These are phyloP conservation scores for Pseudoips prasinana DNA, from an alignment of 2,888 invertebrate species.

Conservation along the genomic window DNA sequence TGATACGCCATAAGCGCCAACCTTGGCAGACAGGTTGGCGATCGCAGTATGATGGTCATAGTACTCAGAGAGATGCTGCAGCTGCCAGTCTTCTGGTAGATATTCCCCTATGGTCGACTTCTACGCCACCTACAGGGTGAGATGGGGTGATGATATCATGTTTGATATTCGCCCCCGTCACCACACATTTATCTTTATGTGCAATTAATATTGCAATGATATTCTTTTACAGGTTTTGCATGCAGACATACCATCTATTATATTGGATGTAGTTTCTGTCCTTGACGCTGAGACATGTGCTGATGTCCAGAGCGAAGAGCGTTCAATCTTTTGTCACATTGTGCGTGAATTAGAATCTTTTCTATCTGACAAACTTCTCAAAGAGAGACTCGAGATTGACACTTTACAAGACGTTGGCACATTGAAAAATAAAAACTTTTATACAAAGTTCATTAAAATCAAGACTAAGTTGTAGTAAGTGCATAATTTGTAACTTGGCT, in stretches of 20 bases:
- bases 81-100: too few species aligned
- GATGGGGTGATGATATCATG: too few species aligned
- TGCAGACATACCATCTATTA: constrained; percentile 90
- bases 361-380: constrained; percentile 92
- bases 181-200: too few species aligned
- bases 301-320: constrained; percentile 86
- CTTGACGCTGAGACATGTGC: constrained; percentile 91
- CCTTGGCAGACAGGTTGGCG: too few species aligned
- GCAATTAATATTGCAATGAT: too few species aligned
- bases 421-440: constrained; percentile 93
- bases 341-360: constrained; percentile 91
- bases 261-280: constrained; percentile 92
- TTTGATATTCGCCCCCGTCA: too few species aligned
- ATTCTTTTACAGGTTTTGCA: constrained; percentile 84
- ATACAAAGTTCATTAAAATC: constrained; percentile 97
- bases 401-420: constrained; percentile 95
- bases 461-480: constrained; percentile 99
- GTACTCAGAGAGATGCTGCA: too few species aligned
- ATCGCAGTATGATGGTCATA: too few species aligned
- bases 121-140: too few species aligned
- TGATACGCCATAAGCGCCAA: too few species aligned
- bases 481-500: constrained; percentile 15
- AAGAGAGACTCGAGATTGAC: constrained; percentile 96
- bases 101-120: too few species aligned
- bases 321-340: constrained; percentile 88